Evolutionary conservation across 2,888 invertebrate species (phyloP).

Genomic region (Dryobota labecula): DNA sequence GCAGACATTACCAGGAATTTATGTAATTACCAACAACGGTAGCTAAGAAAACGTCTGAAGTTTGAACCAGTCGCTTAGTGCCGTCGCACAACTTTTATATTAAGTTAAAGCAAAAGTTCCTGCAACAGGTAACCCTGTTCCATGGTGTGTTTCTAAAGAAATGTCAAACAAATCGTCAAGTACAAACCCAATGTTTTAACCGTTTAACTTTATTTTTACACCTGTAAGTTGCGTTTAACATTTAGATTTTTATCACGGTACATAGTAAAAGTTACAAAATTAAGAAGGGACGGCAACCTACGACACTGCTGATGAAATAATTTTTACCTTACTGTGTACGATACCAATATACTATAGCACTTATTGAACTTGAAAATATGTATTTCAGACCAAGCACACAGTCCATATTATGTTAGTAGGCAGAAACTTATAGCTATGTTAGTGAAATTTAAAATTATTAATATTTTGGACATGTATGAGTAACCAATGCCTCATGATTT

Average conservation of each 20-base stretch:
- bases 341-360: neutral
- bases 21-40: neutral
- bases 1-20: neutral
- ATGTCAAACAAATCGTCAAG: neutral
- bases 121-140: constrained; percentile 49
- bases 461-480: no score
- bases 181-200: constrained; percentile 3
- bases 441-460: no score
- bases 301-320: neutral
- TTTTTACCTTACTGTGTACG: neutral
- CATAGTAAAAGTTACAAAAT: neutral
- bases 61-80: constrained; percentile 1
- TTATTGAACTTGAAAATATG: no score
- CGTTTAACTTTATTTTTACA: constrained; percentile 7
- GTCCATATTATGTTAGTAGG: no score
- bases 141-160: constrained; percentile 7
- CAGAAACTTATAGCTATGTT: no score
- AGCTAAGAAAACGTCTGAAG: neutral
- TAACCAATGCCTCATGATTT: no score
- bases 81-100: constrained; percentile 44
- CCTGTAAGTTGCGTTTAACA: neutral
- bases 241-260: neutral
- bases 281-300: neutral
- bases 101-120: constrained; percentile 36
- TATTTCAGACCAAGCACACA: no score